Conservation (phyloP, 2,113 vertebrate genomes). For the Chiloscyllium plagiosum region DNA sequence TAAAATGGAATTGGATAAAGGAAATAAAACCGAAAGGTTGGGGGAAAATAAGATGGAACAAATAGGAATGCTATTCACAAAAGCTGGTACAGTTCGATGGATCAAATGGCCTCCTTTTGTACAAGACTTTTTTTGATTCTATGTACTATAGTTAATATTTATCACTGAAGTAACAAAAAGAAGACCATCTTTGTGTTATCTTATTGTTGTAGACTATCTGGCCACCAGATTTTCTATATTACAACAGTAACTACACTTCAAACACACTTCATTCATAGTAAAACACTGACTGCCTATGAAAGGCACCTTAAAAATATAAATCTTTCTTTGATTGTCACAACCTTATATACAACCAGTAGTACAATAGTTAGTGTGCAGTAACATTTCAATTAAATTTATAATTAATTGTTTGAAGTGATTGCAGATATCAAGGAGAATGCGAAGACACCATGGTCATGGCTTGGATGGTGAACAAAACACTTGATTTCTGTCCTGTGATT, state of each 20-base stretch:
- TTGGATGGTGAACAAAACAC: not conserved
- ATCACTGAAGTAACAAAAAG: not conserved
- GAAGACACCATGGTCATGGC: not conserved
- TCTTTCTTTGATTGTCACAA: not conserved
- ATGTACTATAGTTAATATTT: not conserved
- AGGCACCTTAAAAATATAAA: not conserved
- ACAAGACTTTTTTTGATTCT: not conserved
- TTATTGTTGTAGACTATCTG: not conserved
- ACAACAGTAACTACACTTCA: not conserved
- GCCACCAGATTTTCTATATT: not conserved
- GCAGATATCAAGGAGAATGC: not conserved
- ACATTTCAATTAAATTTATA: not conserved
- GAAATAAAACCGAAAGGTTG: too few relatives aligned
- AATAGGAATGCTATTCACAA: too few relatives aligned
- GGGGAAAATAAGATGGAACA: too few relatives aligned
- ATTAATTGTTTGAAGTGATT: not conserved
- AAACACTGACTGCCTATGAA: not conserved
- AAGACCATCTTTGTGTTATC: not conserved
- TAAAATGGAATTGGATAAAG: too few relatives aligned
- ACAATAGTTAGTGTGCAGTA: not conserved
- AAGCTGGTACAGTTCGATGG: not conserved
- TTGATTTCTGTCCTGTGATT: not conserved
- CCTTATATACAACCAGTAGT: not conserved
- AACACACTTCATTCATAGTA: not conserved
- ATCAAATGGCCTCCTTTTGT: not conserved